phyloP scores from a whole-genome alignment of 2,888 invertebrate species.

The Strigamia crassipes region DNA sequence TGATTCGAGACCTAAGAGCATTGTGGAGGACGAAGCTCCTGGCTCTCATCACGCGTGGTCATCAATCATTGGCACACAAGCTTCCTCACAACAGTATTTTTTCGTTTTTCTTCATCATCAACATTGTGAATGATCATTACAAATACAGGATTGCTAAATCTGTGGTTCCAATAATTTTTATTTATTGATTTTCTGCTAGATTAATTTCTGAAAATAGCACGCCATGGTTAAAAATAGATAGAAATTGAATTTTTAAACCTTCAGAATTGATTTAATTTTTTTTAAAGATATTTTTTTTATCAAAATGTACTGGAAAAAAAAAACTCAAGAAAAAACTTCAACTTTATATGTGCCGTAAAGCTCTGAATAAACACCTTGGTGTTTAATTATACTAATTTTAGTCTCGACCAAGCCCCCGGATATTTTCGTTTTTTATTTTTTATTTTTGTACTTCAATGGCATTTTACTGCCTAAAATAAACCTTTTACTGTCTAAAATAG shows the following conservation, averaged over 20 bases:
- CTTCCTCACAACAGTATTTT: slow-evolving; percentile 1
- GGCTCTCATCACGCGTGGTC: neutral
- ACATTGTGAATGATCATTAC: slow-evolving; percentile 8
- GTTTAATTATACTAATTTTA: no score
- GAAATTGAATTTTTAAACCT: neutral
- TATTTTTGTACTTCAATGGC: no score
- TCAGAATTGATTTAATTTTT: no score
- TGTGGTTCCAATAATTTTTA: neutral
- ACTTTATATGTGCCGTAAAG: no score
- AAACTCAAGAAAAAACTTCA: no score
- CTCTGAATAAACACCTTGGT: no score
- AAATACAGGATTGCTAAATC: neutral
- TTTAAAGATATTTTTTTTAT: no score
- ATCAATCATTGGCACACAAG: slow-evolving; percentile 16
- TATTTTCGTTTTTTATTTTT: no score
- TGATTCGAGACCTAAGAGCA: slow-evolving; percentile 21
- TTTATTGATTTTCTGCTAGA: neutral
- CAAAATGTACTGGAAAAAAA: no score
- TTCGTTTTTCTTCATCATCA: neutral
- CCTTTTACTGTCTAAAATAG: no score
- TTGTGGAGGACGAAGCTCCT: slow-evolving; percentile 21
- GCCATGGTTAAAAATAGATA: neutral
- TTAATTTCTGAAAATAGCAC: neutral
- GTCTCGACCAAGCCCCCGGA: no score
- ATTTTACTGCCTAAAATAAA: no score